Base-by-base conservation (phyloP, 2,113 vertebrate species). In the Gallinago media region DNA sequence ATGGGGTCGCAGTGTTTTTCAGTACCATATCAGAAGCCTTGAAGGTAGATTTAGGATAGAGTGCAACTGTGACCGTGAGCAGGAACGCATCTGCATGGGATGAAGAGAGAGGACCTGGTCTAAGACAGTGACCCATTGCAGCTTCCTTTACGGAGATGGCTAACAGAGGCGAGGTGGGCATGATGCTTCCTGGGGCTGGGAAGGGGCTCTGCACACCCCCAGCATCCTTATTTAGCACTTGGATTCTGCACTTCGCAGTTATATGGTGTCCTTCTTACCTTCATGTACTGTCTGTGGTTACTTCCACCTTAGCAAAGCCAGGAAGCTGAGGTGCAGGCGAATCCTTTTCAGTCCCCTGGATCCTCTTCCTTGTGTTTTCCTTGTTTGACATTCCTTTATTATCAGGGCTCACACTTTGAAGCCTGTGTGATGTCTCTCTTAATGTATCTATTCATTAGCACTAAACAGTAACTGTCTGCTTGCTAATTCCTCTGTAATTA, bases 381-480 rank as follows among this genome's bases (percentile, higher is more conserved):
- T 83, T 27, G 65, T 87, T 59, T 89, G 88, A 77, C 77, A 47
- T 94, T 92, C 91, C 88, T 94, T 97, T 94, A 93, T 96, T 96
- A 94, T 92, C 76, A 27, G 85, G 67, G 68, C 90, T 96, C 80
- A 80, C 87, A 93, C 91, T 95, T 95, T 93, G 55, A 85, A 90
- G 87, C 89, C 96, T 74, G 80, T 93, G 96, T 89, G 89, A 95
- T 96, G 93, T 88, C 94, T 89, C 86, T 84, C 89, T 95, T 96
- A 96, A 97, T 96, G 92, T 95, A 96, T 94, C 97, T 96, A 75
- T 97, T 98, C 97, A 98, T 97, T 97, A 98, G 91, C 91, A 42
- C 96, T 96, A 95, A 97, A 97, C 95, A 97, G 92, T 97, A 95
- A 96, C 96, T 97, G 97, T 95, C 97, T 97, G 96, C 93, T 95